phyloP scores from a whole-genome alignment of 1,140 invertebrate genomes.

The Drosophila sulfurigaster region DNA sequence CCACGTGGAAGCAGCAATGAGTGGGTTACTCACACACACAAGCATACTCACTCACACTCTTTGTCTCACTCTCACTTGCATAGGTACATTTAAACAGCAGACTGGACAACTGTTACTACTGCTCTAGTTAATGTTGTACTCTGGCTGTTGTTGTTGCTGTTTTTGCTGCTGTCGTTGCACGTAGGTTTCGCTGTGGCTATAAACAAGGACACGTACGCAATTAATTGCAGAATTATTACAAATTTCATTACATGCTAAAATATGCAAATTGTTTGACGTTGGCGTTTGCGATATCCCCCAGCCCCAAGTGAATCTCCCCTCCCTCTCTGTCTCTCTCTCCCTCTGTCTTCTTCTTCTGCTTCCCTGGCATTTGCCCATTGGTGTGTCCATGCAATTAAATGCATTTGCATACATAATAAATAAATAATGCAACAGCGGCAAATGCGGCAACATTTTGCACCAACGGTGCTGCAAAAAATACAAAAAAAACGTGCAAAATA shows the following conservation, averaged over 20 bases:
- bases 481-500: constrained; percentile 15
- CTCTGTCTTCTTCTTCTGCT: constrained; percentile 5
- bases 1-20: constrained; percentile 16
- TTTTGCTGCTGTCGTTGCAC: constrained; percentile 17
- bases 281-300: constrained; percentile 20
- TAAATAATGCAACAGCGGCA: constrained; percentile 77
- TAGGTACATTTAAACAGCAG: constrained; percentile 1
- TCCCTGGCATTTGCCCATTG: background rate
- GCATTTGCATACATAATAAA: constrained; percentile 83
- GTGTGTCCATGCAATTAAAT: constrained; percentile 72
- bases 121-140: constrained; percentile 19
- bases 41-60: background rate
- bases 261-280: constrained; percentile 79
- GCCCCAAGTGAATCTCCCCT: background rate
- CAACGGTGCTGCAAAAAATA: constrained; percentile 17
- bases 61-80: background rate
- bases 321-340: background rate
- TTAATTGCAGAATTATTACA: constrained; percentile 83
- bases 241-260: constrained; percentile 84
- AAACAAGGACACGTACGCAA: constrained; percentile 82
- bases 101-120: constrained; percentile 15
- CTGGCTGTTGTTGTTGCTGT: background rate
- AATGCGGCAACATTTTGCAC: constrained; percentile 36
- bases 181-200: constrained; percentile 42
- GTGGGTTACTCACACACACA: constrained; percentile 9